These are phyloP conservation scores for Osmerus eperlanus DNA, from an alignment of 2,113 vertebrate species.

Conservation along the genomic window DNA sequence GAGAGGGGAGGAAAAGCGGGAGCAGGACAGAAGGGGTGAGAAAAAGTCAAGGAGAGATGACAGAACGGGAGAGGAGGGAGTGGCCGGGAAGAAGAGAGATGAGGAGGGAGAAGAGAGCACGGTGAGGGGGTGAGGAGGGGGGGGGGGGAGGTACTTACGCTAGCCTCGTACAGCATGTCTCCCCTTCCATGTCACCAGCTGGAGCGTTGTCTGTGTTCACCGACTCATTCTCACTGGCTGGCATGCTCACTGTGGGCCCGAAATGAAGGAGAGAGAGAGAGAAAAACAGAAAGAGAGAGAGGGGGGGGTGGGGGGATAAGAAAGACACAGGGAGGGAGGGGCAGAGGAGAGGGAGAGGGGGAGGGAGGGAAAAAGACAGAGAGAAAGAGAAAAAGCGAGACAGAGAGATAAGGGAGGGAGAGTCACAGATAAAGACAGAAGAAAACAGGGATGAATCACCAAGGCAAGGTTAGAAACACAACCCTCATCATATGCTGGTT, in stretches of 20 bases:
- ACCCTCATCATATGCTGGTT: slow-evolving; percentile 36
- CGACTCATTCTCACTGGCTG: slow-evolving; percentile 95
- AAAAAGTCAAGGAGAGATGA: slow-evolving; percentile 5
- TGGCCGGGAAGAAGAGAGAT: neutral
- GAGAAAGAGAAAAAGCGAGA: neutral
- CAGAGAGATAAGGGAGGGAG: slow-evolving; percentile 9
- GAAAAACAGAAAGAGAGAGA: slow-evolving; percentile 1
- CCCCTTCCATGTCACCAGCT: slow-evolving; percentile 90
- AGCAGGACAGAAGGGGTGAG: slow-evolving; percentile 4
- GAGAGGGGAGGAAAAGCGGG: neutral
- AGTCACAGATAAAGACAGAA: slow-evolving; percentile 1
- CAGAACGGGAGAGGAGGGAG: neutral
- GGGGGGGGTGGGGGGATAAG: neutral
- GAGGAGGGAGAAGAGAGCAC: neutral
- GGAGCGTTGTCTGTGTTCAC: slow-evolving; percentile 97
- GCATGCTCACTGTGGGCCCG: slow-evolving; percentile 90
- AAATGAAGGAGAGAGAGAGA: slow-evolving; percentile 34
- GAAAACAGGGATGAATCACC: slow-evolving; percentile 25
- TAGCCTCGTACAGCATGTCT: slow-evolving; percentile 90
- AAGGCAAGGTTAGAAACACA: slow-evolving; percentile 35
- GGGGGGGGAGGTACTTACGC: slow-evolving; percentile 81
- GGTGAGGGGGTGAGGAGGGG: slow-evolving; percentile 11
- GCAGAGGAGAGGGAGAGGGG: neutral
- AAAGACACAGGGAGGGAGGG: slow-evolving; percentile 10
- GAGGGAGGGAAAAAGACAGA: neutral